Conservation (phyloP, 2,113 vertebrate genomes). For the Muntiacus reevesi region DNA sequence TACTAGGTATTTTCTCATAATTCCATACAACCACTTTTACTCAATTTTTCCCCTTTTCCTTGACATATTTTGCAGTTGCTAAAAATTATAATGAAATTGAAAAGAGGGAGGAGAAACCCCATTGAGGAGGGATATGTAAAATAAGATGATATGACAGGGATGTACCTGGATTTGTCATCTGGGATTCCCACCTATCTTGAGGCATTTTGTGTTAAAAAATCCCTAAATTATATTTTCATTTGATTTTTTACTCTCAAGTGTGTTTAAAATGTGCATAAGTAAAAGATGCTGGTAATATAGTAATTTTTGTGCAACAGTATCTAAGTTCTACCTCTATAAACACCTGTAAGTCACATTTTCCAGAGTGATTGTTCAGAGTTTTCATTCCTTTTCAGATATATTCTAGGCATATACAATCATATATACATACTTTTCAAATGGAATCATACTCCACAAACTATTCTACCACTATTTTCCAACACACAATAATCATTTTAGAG, state of each 20-base stretch:
- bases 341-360: neutral
- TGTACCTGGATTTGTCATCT: neutral
- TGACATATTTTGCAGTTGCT: neutral
- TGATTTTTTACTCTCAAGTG: neutral
- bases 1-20: neutral
- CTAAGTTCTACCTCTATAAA: neutral
- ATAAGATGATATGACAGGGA: neutral
- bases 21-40: neutral
- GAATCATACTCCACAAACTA: neutral
- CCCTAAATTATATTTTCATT: neutral
- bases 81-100: neutral
- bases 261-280: neutral
- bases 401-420: neutral
- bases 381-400: neutral
- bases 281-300: neutral
- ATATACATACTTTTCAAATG: neutral
- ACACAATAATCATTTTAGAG: neutral
- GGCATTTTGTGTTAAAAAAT: neutral
- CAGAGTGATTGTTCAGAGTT: neutral
- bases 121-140: neutral
- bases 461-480: neutral
- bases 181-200: neutral
- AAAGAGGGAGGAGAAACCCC: neutral
- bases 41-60: neutral
- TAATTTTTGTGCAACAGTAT: neutral